Evolutionary conservation across 2,888 invertebrate species (phyloP), one percentile per base, ranked within the genome.

Genomic region (Papilio elwesi): DNA sequence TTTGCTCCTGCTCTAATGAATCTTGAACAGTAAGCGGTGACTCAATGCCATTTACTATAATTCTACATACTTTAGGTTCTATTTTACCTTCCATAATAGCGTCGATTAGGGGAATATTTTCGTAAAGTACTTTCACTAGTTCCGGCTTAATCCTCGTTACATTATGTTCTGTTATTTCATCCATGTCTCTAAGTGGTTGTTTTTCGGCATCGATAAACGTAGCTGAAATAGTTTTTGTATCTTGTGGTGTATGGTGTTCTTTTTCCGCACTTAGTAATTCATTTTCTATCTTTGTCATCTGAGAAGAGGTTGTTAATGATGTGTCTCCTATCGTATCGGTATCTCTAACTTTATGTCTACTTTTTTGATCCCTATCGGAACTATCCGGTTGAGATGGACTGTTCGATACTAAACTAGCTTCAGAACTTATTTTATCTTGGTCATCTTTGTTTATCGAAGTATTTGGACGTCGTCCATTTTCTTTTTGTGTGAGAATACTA

Each of bases 1-100:
- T 94, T 85, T 96, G 95, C 79, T 96, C 95, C 78, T 96, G 95
- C 79, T 96, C 95, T 77, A 97, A 87, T 0, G 97, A 96, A 78
- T 96, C 96, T 84, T 96, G 95, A 10, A 96, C 95, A 43, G 95
- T 96, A 62, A 95, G 90, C 10, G 95, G 91, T 66, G 96, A 94
- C 81, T 96, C 95, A 63, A 95, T 88, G 8, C 95, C 94, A 75
- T 95, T 95, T 11, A 95, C 89, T 63, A 96, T 87, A 69, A 97
- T 94, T 75, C 94, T 93, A 83, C 96, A 96, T 36, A 94, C 91
- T 81, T 94, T 94, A 74, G 97, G 96, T 78, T 96, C 95, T 68
- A 97, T 96, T 81, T 95, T 94, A 69, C 94, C 93, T 81, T 95
- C 94, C 43, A 94, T 87, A 74, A 96, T 96, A 0, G 96, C 96